Base-by-base conservation (phyloP, 2,113 vertebrate species). In the Fulmarus glacialis region DNA sequence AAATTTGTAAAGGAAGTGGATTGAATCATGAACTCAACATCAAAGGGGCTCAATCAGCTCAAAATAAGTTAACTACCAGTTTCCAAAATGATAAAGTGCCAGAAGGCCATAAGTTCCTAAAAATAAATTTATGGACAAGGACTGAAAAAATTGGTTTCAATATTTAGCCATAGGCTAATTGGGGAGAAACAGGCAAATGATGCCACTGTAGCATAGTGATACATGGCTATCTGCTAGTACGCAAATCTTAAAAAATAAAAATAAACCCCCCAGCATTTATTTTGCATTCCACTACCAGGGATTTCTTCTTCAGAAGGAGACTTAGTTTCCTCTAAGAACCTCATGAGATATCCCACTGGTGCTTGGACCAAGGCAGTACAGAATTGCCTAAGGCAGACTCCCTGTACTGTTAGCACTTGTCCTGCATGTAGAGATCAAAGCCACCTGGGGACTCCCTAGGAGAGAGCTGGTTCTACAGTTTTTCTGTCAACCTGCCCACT, bases 1-100 rank as follows among this genome's bases (percentile, higher is more conserved):
- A 89, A 92, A 81, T 96, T 93, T 90, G 72, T 62, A 78, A 45
- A 94, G 89, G 53, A 89, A 89, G 48, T 45, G 17, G 59, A 86
- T 2, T 92, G 82, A 93, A 95, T 90, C 23, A 93, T 59, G 42
- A 87, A 83, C 63, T 83, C 85, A 70, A 90, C 59, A 95, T 91
- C 87, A 96, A 94, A 94, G 62, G 50, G 45, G 38, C 60, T 82
- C 87, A 96, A 81, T 77, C 82, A 96, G 38, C 20, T 58, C 55
- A n/a, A 95, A 95, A 64, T 60, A 64, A 87, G 59, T 95, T 70
- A 95, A 78, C 72, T 48, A 55, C 45, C 50, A 67, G 64, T 62
- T 75, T 82, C 45, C 74, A 90, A 87, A 95, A 83, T 5, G 1
- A 68, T 86, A 21, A 86, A 87, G 85, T 73, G 74, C 34, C 79